phyloP scores from a whole-genome alignment of 2,888 invertebrate species.

The Tricholauxania praeusta region DNA sequence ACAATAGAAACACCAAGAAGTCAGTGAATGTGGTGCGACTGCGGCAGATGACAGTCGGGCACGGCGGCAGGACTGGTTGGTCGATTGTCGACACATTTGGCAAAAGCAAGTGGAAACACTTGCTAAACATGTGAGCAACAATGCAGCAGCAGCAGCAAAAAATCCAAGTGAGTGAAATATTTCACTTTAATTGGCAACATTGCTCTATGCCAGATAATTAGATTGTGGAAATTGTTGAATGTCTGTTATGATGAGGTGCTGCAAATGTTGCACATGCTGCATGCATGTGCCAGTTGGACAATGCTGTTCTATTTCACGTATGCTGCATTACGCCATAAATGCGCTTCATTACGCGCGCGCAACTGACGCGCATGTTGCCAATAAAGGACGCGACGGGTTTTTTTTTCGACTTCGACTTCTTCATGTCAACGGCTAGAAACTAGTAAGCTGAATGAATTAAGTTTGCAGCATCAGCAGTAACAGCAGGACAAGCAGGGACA shows the following conservation, averaged over 20 bases:
- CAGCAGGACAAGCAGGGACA: constrained; percentile 2
- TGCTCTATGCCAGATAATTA: background rate
- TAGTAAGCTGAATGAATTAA: too few species aligned
- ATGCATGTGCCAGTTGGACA: background rate
- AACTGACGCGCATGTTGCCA: constrained; percentile 38
- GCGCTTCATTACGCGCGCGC: constrained; percentile 40
- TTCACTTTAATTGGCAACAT: constrained; percentile 44
- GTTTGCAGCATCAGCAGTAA: too few species aligned
- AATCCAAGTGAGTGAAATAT: constrained; percentile 36
- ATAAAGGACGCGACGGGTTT: constrained; percentile 45
- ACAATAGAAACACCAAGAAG: constrained; percentile 32
- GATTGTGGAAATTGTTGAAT: constrained; percentile 23
- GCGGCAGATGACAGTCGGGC: too few species aligned
- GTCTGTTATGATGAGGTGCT: constrained; percentile 3
- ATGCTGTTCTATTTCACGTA: constrained; percentile 34
- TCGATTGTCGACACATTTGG: too few species aligned
- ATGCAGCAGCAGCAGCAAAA: background rate
- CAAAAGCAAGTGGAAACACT: too few species aligned
- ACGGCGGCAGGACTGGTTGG: too few species aligned
- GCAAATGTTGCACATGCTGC: constrained; percentile 15
- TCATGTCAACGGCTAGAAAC: too few species aligned
- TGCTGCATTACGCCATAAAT: constrained; percentile 45
- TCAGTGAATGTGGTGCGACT: background rate
- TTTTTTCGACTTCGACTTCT: constrained; percentile 24
- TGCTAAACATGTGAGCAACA: too few species aligned